phyloP scores from a whole-genome alignment of 2,113 vertebrate species.

The Herpailurus yagouaroundi region DNA sequence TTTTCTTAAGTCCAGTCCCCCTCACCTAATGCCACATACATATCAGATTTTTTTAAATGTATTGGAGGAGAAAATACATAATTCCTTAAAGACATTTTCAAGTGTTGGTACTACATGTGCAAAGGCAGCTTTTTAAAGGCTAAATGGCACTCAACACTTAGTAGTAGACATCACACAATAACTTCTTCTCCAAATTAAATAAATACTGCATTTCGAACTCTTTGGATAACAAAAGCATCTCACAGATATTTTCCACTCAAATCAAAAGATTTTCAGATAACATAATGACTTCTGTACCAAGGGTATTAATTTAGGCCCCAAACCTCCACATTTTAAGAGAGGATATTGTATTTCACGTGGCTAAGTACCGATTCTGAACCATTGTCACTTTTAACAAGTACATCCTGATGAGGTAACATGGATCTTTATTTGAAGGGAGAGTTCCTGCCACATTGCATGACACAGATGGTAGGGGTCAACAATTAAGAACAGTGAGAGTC shows the following conservation, averaged over 20 bases:
- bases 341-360: constrained; percentile 64
- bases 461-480: constrained; percentile 68
- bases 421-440: constrained; percentile 66
- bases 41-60: constrained; percentile 65
- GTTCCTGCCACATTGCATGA: constrained; percentile 58
- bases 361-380: constrained; percentile 61
- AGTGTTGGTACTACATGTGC: neutral
- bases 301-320: constrained; percentile 68
- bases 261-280: constrained; percentile 66
- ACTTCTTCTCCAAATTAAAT: constrained; percentile 61
- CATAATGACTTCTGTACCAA: constrained; percentile 42
- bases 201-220: constrained; percentile 58
- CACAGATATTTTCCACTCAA: constrained; percentile 10
- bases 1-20: constrained; percentile 18
- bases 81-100: neutral
- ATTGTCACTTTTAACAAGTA: constrained; percentile 74
- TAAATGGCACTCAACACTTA: constrained; percentile 44
- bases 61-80: constrained; percentile 50
- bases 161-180: constrained; percentile 20
- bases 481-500: constrained; percentile 71
- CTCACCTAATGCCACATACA: neutral
- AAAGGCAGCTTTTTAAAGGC: constrained; percentile 54
- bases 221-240: constrained; percentile 52
- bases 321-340: constrained; percentile 63
- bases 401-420: constrained; percentile 73